Percentiles rank a stretch among this genome's conserved stretches.
Conservation (phyloP, 1,140 invertebrate species). For the Magallana gigas region DNA sequence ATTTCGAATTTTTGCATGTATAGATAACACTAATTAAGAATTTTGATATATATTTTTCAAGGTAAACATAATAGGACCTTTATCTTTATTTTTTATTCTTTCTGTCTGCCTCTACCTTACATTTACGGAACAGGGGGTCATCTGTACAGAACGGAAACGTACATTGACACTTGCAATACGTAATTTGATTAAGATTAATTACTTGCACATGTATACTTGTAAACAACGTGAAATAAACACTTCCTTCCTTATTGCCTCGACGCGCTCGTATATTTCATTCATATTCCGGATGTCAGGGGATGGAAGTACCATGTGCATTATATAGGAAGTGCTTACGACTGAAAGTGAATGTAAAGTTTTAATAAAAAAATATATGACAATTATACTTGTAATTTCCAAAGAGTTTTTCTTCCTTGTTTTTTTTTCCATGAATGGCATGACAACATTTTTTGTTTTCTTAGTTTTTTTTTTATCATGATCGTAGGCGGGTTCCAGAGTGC, state of each 20-base stretch:
- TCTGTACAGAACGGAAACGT: not conserved
- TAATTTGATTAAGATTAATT: not conserved
- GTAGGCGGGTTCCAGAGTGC: too few species aligned
- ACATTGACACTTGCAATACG: not conserved
- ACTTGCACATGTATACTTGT: not conserved
- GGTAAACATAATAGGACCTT: too few species aligned
- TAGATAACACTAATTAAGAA: too few species aligned
- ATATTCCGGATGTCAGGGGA: constrained; percentile 11
- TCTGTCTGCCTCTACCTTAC: not conserved
- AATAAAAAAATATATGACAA: too few species aligned
- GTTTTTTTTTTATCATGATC: too few species aligned
- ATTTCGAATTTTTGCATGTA: too few species aligned
- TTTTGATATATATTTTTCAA: too few species aligned
- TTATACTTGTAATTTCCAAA: too few species aligned
- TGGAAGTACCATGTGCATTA: not conserved
- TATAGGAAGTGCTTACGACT: constrained; percentile 19
- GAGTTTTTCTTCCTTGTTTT: too few species aligned
- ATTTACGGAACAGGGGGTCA: not conserved
- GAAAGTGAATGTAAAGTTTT: not conserved
- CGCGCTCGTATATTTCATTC: constrained; percentile 7
- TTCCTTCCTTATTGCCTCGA: constrained; percentile 22
- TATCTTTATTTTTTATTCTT: too few species aligned
- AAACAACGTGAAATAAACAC: not conserved
- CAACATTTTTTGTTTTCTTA: too few species aligned
- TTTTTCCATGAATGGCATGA: too few species aligned